Evolutionary conservation across 2,113 vertebrate species (phyloP).

Genomic region (Fregetta grallaria): DNA sequence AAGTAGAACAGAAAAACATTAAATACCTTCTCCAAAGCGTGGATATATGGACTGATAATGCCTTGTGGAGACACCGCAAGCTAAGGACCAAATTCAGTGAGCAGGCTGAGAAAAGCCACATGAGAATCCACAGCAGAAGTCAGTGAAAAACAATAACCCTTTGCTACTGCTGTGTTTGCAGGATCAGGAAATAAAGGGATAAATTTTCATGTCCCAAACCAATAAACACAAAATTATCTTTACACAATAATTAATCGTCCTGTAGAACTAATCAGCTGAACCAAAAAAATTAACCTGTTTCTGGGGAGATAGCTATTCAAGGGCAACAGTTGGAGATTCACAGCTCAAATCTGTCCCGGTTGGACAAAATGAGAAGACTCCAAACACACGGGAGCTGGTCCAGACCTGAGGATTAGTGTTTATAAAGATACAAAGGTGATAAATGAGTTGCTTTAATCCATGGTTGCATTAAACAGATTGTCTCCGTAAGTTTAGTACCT

Average conservation of each 20-base stretch:
- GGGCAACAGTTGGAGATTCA: not conserved
- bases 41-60: not conserved
- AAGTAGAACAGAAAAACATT: not conserved
- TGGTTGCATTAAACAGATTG: not conserved
- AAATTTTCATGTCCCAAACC: not conserved
- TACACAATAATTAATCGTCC: not conserved
- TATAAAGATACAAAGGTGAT: not conserved
- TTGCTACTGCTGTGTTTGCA: not conserved
- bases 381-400: not conserved
- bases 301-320: not conserved
- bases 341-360: not conserved
- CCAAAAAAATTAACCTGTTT: not conserved
- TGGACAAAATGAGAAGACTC: not conserved
- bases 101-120: not conserved
- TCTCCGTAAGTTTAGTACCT: not conserved
- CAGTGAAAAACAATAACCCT: not conserved
- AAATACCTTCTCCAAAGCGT: not conserved
- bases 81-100: not conserved
- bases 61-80: not conserved
- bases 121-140: not conserved
- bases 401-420: not conserved
- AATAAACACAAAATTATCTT: not conserved
- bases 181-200: not conserved
- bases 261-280: not conserved
- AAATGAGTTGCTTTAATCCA: not conserved